These are phyloP conservation scores for Probosciger aterrimus DNA, from an alignment of 2,113 vertebrate genomes.

Conservation along the genomic window DNA sequence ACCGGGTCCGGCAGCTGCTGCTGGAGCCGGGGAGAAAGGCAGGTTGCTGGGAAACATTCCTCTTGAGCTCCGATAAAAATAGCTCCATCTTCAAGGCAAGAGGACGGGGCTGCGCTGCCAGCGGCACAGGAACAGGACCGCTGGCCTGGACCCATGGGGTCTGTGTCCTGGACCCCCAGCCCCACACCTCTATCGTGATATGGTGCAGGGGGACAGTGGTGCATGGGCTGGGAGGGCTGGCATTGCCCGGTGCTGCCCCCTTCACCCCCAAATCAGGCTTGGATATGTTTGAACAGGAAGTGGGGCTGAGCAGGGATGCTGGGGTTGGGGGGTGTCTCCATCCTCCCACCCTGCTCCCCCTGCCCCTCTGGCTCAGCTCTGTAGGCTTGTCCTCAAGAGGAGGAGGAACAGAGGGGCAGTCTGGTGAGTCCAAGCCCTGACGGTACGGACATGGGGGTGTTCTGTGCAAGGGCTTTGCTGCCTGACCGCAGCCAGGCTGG, in stretches of 20 bases:
- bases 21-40: constrained; percentile 10
- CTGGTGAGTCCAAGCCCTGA: accelerated
- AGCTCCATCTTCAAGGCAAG: constrained; percentile 31
- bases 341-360: accelerated
- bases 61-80: constrained; percentile 65
- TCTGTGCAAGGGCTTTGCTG: not conserved
- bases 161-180: accelerated
- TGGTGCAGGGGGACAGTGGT: accelerated
- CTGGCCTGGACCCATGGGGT: accelerated
- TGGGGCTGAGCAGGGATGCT: not conserved
- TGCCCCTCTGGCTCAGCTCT: not conserved
- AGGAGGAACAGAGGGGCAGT: not conserved
- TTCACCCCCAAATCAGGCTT: not conserved
- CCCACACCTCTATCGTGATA: not conserved
- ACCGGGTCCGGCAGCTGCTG: not conserved
- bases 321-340: not conserved
- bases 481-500: not conserved
- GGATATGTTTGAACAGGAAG: not conserved
- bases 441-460: accelerated
- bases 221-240: not conserved
- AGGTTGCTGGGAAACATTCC: constrained; percentile 65
- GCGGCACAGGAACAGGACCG: accelerated
- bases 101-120: not conserved
- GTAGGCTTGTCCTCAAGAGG: not conserved
- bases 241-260: not conserved